Evolutionary conservation across 2,113 vertebrate genomes (phyloP).

Genomic region (Lagopus muta): DNA sequence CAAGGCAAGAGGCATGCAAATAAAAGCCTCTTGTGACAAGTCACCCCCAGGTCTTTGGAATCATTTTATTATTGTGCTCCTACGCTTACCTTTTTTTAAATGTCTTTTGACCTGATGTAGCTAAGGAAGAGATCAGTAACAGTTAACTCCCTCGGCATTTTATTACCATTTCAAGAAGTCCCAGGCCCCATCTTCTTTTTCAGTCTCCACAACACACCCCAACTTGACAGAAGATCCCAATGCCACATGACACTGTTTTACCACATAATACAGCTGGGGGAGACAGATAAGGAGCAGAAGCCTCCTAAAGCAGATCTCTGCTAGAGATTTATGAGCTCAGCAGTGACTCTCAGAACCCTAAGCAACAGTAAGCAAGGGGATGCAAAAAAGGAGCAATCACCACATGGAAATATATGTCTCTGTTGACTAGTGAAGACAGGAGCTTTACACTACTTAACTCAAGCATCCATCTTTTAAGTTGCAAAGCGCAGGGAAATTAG

Average conservation of each 20-base stretch:
- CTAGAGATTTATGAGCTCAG: not conserved
- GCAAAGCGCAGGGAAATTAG: not conserved
- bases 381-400: not conserved
- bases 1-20: not conserved
- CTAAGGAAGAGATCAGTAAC: not conserved
- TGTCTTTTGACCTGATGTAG: not conserved
- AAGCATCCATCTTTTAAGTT: not conserved
- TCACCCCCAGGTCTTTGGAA: not conserved
- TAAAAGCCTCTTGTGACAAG: not conserved
- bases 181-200: not conserved
- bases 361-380: rapidly evolving
- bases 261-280: not conserved
- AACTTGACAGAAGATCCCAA: not conserved
- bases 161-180: not conserved
- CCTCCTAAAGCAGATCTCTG: not conserved
- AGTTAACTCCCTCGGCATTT: not conserved
- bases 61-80: not conserved
- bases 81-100: not conserved
- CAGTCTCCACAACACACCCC: not conserved
- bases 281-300: not conserved
- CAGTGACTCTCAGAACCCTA: not conserved
- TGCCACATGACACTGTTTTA: not conserved
- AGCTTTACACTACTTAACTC: not conserved
- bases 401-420: not conserved
- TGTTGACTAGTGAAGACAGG: not conserved